Percentiles rank a stretch among this genome's conserved stretches.
Evolutionary conservation across 2,797 vertebrate species (phyloP).

Genomic region (Picus viridis): DNA sequence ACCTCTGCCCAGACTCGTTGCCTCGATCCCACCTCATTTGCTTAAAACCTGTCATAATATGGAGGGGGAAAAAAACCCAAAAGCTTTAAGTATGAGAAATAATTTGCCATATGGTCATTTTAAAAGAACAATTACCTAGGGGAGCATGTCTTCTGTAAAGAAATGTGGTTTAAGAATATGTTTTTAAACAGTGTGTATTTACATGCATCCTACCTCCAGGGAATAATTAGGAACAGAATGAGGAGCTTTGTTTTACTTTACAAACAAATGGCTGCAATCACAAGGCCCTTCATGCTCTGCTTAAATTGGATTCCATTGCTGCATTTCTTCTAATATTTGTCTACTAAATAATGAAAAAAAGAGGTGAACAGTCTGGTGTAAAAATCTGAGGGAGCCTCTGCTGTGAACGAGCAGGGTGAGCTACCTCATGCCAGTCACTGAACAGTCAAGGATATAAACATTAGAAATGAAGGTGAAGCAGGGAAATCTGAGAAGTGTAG

Average conservation of each 20-base stretch:
- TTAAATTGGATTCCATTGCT: conserved; percentile 74
- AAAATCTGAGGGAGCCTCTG: conserved; percentile 35
- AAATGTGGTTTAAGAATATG: conserved; percentile 35
- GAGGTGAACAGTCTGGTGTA: conserved; percentile 18
- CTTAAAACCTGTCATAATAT: neutral
- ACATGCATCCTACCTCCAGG: conserved; percentile 46
- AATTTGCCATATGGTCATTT: neutral
- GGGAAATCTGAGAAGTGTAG: conserved; percentile 32
- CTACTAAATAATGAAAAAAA: conserved; percentile 70
- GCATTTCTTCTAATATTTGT: conserved; percentile 66
- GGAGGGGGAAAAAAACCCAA: neutral
- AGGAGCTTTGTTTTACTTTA: conserved; percentile 60
- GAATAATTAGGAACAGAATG: conserved; percentile 67
- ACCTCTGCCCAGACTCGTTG: no score
- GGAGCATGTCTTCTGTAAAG: conserved; percentile 16
- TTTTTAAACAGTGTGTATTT: conserved; percentile 54
- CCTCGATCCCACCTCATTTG: neutral
- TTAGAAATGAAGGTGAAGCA: conserved; percentile 41
- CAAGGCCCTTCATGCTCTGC: conserved; percentile 41
- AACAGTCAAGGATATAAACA: neutral
- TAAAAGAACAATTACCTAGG: conserved; percentile 26
- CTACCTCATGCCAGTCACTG: neutral
- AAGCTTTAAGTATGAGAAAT: neutral
- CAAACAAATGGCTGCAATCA: conserved; percentile 67
- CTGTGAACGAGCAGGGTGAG: neutral